A percentile compares a stretch with the other conserved stretches of the same genome.
These are phyloP conservation scores for Pseudobourletiella spinata DNA, from an alignment of 1,140 invertebrate genomes.

Conservation along the genomic window DNA sequence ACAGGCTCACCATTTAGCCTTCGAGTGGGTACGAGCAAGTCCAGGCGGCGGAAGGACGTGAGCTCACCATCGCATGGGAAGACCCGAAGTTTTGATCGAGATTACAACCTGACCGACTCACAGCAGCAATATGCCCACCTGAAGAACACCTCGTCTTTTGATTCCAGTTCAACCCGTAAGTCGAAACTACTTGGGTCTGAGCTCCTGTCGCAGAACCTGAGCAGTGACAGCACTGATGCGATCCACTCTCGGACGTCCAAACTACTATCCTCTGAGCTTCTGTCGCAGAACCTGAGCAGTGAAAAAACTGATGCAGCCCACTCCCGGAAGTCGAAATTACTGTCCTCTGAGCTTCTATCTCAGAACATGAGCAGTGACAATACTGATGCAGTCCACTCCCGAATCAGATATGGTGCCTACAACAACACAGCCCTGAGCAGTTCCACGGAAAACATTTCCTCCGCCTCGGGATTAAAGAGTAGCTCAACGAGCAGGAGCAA, in stretches of 20 bases:
- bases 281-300: conserved; percentile 1
- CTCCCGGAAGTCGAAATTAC: too few species aligned
- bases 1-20: conserved; percentile 50
- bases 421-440: not conserved
- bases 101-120: not conserved
- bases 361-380: conserved; percentile 17
- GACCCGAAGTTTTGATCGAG: conserved; percentile 33
- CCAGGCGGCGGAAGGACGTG: conserved; percentile 19
- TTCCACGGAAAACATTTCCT: conserved; percentile 12
- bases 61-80: conserved; percentile 21
- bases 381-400: conserved; percentile 27
- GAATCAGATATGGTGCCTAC: conserved; percentile 22
- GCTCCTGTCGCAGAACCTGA: conserved; percentile 1
- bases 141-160: conserved; percentile 16
- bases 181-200: conserved; percentile 17
- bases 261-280: too few species aligned
- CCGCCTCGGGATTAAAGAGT: conserved; percentile 11
- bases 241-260: conserved; percentile 27
- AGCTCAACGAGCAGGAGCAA: not conserved
- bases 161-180: conserved; percentile 11
- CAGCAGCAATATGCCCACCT: not conserved
- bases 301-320: conserved; percentile 29
- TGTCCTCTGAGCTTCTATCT: conserved; percentile 8
- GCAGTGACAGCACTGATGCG: conserved; percentile 24
- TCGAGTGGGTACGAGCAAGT: conserved; percentile 41